Conservation (phyloP, 64 coral and sea anemone species). For the Stylophora pistillata region DNA sequence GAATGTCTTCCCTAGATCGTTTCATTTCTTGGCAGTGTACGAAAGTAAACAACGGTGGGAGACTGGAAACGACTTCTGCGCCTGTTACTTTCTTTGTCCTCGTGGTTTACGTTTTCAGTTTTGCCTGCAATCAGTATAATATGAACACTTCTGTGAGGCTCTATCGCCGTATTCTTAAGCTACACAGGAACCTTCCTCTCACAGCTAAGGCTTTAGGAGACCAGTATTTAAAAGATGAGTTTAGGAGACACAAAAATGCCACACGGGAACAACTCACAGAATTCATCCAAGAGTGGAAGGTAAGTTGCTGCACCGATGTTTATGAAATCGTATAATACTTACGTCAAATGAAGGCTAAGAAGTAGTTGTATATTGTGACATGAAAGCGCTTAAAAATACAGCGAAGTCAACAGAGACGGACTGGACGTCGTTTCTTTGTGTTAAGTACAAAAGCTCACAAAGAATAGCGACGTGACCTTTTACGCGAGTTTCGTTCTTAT, state of each 20-base stretch:
- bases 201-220: slow-evolving; percentile 75
- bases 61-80: background rate
- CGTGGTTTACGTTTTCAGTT: background rate
- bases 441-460: too few relatives aligned
- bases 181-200: slow-evolving; percentile 74
- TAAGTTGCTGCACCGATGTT: background rate
- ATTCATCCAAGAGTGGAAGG: slow-evolving; percentile 90
- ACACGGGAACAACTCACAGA: slow-evolving; percentile 47
- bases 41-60: slow-evolving; percentile 46
- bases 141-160: slow-evolving; percentile 47
- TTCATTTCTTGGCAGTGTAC: slow-evolving; percentile 24
- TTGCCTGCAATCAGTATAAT: too few relatives aligned
- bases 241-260: slow-evolving; percentile 78
- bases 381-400: too few relatives aligned
- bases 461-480: too few relatives aligned
- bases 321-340: too few relatives aligned
- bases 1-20: slow-evolving; percentile 51
- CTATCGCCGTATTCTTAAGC: slow-evolving; percentile 79
- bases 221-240: slow-evolving; percentile 90
- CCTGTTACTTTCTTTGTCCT: background rate
- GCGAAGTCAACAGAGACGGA: too few relatives aligned
- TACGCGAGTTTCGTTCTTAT: too few relatives aligned
- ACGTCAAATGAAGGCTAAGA: too few relatives aligned
- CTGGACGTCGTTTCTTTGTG: too few relatives aligned
- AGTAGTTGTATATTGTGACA: too few relatives aligned